Evolutionary conservation across 2,888 invertebrate species (phyloP), one percentile per base, ranked within the genome.

Genomic region (Synergus itoensis): DNA sequence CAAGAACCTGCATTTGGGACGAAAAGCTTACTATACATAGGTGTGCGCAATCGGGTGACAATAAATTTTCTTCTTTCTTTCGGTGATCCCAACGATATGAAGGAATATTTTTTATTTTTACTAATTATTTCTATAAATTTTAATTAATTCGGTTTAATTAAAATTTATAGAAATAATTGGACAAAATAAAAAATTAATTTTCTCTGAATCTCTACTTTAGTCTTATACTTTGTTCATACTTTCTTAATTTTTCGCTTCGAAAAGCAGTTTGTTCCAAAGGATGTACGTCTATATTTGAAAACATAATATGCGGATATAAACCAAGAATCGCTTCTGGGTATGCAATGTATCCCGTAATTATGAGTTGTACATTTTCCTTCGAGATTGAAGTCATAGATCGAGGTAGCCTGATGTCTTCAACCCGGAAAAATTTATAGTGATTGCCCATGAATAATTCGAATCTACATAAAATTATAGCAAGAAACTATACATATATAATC

Each of bases 11-110:
- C 36, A 64, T 41, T 64, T 41, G n/a, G n/a, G 9, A 64, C 18
- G 41, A 64, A 64, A 48, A 73, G 9, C 16, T 40, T 73, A 73
- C 64, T 73, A 73, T 73, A 73, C 36, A 18, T 67, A 43, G 64
- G 65, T 16, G 53, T 53, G 53, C 53, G 73, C 73, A 73, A 21
- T 36, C 73, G 48, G 36, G 53, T 73, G 48, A 73, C 53, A 73
- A 73, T 53, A 73, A 73, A 53, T 48, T 73, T n/a, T 53, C 48
- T 45, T 48, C 4, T 73, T 73, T 53, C n/a, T 73, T 53, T 73
- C n/a, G 36, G 48, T 16, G 16, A n/a, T 36, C 48, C 36, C 18
- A 43, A 69, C 45, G 7, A 53, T n/a, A 53, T n/a, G n/a, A n/a
- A 53, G 2, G n/a, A 53, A 28, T 28, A 28, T 53, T n/a, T 53